Percentiles rank a stretch among this genome's conserved stretches.
Evolutionary conservation across 2,888 invertebrate genomes (phyloP).

Genomic region (Lysandra coridon): DNA sequence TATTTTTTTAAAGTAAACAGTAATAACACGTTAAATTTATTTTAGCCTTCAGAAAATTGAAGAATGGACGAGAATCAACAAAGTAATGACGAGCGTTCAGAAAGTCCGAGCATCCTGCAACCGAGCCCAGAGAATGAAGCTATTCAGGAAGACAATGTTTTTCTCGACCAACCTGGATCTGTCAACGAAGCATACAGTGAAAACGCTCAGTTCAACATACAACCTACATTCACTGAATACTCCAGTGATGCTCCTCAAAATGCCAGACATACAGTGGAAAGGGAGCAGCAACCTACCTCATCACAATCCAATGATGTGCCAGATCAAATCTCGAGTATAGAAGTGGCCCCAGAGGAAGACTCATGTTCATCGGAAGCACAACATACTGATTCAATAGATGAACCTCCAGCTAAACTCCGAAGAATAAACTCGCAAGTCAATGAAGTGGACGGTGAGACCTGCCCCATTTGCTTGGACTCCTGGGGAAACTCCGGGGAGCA

Average conservation of each 20-base stretch:
- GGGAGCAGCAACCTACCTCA: conserved; percentile 1
- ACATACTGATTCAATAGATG: conserved; percentile 38
- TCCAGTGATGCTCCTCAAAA: not conserved
- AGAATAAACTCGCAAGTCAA: conserved; percentile 52
- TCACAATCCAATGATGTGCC: conserved; percentile 30
- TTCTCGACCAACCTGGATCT: conserved; percentile 41
- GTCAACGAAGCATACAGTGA: conserved; percentile 20
- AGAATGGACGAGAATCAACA: conserved; percentile 17
- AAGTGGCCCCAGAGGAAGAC: conserved; percentile 45
- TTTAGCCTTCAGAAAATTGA: not conserved
- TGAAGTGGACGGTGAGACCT: conserved; percentile 85
- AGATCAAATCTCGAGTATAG: conserved; percentile 47
- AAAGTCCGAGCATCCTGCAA: conserved; percentile 24
- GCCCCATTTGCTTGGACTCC: conserved; percentile 93
- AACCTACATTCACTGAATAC: not conserved
- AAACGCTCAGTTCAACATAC: conserved; percentile 31
- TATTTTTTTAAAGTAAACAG: not conserved
- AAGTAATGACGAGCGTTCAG: conserved; percentile 15
- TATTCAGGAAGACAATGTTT: not conserved
- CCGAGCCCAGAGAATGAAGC: conserved; percentile 11
- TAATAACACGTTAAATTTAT: not conserved
- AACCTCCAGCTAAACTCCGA: conserved; percentile 60
- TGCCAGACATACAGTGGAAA: not conserved
- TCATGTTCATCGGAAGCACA: not conserved
- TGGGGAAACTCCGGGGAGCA: conserved; percentile 95